These are phyloP conservation scores for Turritopsis rubra DNA, from an alignment of 30 jellyfish, hydroid and myxozoan species.

Conservation along the genomic window DNA sequence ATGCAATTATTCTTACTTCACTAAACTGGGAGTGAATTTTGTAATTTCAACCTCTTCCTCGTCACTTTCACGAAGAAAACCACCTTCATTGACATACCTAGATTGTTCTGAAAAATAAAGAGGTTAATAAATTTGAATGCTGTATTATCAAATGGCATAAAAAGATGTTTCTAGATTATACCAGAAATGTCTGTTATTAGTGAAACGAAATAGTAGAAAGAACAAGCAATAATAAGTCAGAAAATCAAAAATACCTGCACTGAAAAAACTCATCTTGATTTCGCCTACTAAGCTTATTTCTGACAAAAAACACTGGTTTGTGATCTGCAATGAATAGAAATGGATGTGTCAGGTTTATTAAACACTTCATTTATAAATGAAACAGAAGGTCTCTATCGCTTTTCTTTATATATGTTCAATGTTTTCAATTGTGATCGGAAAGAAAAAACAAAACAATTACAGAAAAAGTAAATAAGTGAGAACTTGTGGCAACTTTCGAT, in stretches of 20 bases:
- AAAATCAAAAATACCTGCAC: not conserved
- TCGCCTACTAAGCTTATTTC: not conserved
- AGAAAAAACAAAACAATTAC: not conserved
- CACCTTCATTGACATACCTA: not conserved
- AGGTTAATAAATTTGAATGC: not conserved
- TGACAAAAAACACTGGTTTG: not conserved
- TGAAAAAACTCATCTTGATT: not conserved
- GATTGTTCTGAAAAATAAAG: not conserved
- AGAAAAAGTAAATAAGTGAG: too few relatives aligned
- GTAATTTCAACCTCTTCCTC: constrained; percentile 8
- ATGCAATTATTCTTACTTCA: constrained; percentile 6
- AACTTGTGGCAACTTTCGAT: too few relatives aligned
- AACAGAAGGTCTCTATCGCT: not conserved
- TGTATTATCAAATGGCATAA: not conserved
- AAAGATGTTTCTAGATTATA: not conserved
- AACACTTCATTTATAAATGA: not conserved
- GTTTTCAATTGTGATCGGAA: not conserved
- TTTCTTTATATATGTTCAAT: not conserved
- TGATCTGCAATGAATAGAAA: not conserved
- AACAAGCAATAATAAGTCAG: not conserved
- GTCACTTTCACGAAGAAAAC: constrained; percentile 11
- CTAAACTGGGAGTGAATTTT: constrained; percentile 14
- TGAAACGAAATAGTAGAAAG: not conserved
- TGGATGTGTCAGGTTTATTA: not conserved
- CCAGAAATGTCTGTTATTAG: not conserved